Conservation (phyloP, 2,888 invertebrate genomes). For the Diplolepis rosae region DNA sequence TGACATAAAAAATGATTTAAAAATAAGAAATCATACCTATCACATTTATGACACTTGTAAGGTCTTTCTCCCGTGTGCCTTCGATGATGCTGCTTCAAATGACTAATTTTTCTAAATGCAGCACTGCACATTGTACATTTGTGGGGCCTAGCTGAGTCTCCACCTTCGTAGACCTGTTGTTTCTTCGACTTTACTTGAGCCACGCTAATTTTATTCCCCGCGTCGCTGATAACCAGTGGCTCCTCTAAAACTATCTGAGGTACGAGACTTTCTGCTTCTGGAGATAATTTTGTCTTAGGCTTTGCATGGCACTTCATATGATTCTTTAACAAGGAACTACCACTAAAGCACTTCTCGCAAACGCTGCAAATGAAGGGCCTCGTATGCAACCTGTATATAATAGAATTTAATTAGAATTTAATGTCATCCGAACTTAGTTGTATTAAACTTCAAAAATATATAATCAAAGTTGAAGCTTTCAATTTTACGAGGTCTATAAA, state of each 20-base stretch:
- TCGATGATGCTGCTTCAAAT: constrained; percentile 75
- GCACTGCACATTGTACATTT: constrained; percentile 73
- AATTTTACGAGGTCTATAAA: too few species aligned
- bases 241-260: constrained; percentile 75
- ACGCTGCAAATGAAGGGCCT: constrained; percentile 21
- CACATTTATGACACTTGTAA: constrained; percentile 71
- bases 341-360: constrained; percentile 33
- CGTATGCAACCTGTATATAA: constrained; percentile 1
- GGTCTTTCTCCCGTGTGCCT: constrained; percentile 71
- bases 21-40: constrained; percentile 54
- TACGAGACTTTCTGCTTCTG: constrained; percentile 62
- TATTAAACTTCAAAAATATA: too few species aligned
- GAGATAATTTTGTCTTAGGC: constrained; percentile 54
- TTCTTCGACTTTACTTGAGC: constrained; percentile 63
- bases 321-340: constrained; percentile 28
- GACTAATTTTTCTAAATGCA: constrained; percentile 77
- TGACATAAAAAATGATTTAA: not conserved
- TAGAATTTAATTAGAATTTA: too few species aligned
- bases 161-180: constrained; percentile 60
- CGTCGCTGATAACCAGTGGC: constrained; percentile 76
- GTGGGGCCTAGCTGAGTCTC: constrained; percentile 72
- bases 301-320: constrained; percentile 23
- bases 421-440: too few species aligned
- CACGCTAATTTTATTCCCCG: constrained; percentile 63
- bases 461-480: not conserved